Evolutionary conservation across 2,113 vertebrate genomes (phyloP).

Genomic region (Galbula dea): DNA sequence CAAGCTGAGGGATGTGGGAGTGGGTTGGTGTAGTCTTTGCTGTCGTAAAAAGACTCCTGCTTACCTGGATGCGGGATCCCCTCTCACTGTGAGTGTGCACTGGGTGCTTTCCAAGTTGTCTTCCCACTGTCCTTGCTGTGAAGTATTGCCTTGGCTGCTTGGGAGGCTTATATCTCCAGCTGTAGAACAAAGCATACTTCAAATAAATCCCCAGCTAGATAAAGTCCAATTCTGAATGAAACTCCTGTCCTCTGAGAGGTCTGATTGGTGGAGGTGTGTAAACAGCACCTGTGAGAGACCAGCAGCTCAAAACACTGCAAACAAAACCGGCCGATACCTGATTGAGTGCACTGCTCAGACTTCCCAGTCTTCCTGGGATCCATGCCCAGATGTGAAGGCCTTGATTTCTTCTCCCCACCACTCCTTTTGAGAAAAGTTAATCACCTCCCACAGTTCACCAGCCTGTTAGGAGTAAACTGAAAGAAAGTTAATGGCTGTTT

Average conservation of each 20-base stretch:
- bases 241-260: not conserved
- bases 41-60: accelerated
- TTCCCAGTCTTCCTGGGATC: not conserved
- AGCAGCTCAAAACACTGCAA: not conserved
- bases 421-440: too few relatives aligned
- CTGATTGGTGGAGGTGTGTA: not conserved
- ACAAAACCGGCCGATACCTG: accelerated
- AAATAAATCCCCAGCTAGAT: constrained; percentile 10
- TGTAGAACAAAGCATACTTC: not conserved
- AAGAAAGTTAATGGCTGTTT: not conserved
- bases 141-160: not conserved
- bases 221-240: constrained; percentile 10
- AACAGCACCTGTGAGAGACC: not conserved
- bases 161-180: not conserved
- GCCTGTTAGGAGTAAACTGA: not conserved
- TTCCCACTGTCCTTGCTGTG: not conserved
- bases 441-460: not conserved
- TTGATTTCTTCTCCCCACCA: too few relatives aligned
- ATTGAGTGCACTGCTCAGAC: not conserved
- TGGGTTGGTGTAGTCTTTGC: not conserved
- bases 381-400: accelerated
- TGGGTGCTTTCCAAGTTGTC: not conserved
- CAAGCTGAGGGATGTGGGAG: not conserved
- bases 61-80: not conserved
- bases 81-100: not conserved